Evolutionary conservation across 2,797 vertebrate species (phyloP).

Genomic region (Taenioides sp.): DNA sequence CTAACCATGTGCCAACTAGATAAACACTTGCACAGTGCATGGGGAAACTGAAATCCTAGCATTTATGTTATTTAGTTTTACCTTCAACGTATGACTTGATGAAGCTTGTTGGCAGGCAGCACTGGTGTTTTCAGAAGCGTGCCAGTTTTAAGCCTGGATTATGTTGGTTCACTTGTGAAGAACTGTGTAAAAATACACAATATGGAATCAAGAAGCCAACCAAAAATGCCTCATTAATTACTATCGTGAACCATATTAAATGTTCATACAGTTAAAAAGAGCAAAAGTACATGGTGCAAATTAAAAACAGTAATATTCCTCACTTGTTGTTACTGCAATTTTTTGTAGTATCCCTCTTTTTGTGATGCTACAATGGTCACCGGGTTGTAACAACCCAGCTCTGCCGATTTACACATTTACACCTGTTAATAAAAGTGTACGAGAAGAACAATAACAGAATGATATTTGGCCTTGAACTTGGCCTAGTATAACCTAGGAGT

Average conservation of each 20-base stretch:
- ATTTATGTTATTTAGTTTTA: neutral
- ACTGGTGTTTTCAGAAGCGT: neutral
- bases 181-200: too few species aligned
- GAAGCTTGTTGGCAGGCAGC: neutral
- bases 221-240: too few species aligned
- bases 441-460: neutral
- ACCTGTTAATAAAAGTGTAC: neutral
- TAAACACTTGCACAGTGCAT: slow-evolving; percentile 38
- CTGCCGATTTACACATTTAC: too few species aligned
- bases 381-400: too few species aligned
- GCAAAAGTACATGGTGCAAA: too few species aligned
- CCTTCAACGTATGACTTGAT: slow-evolving; percentile 3
- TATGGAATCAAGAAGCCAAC: too few species aligned
- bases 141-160: neutral
- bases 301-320: too few species aligned
- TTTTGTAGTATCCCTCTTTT: too few species aligned
- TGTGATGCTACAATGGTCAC: too few species aligned
- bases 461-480: neutral
- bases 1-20: slow-evolving; percentile 41
- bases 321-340: too few species aligned
- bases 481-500: neutral
- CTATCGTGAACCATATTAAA: too few species aligned
- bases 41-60: slow-evolving; percentile 13
- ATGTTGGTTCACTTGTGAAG: neutral
- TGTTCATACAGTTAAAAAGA: too few species aligned